A percentile compares a stretch with the other conserved stretches of the same genome.
These are phyloP conservation scores for Otocyon megalotis DNA, from an alignment of 2,113 vertebrate species.

Conservation along the genomic window DNA sequence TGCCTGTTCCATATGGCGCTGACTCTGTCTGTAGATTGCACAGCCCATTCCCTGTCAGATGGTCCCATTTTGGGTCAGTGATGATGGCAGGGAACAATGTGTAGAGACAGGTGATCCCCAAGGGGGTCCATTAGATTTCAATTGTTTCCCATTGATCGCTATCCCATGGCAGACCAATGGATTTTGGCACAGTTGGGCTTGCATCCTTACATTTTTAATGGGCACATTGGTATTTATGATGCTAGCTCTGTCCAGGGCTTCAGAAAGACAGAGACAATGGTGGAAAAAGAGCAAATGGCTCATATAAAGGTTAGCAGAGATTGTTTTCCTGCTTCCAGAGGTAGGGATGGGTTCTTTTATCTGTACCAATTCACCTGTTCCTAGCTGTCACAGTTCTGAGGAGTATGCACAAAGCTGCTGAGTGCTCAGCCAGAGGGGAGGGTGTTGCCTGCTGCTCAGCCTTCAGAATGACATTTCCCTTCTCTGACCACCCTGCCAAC, in stretches of 20 bases:
- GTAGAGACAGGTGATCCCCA: slow-evolving; percentile 68
- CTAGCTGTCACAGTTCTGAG: slow-evolving; percentile 71
- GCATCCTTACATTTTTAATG: slow-evolving; percentile 56
- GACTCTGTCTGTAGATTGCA: slow-evolving; percentile 19
- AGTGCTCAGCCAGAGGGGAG: not conserved
- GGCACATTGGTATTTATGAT: slow-evolving; percentile 61
- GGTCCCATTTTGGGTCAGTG: slow-evolving; percentile 76
- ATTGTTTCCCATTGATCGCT: not conserved
- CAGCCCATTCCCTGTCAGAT: slow-evolving; percentile 72
- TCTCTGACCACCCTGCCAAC: not conserved
- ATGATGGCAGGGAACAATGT: slow-evolving; percentile 65
- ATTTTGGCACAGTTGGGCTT: not conserved
- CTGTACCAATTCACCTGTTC: slow-evolving; percentile 70
- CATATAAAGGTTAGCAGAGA: slow-evolving; percentile 74
- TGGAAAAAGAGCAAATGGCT: slow-evolving; percentile 70
- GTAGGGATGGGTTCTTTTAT: slow-evolving; percentile 69
- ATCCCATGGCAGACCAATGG: not conserved
- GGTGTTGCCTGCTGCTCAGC: not conserved
- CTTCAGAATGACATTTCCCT: slow-evolving; percentile 38
- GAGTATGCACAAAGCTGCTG: not conserved
- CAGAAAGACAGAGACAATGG: slow-evolving; percentile 72
- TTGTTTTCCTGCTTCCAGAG: slow-evolving; percentile 63
- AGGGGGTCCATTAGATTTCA: slow-evolving; percentile 61
- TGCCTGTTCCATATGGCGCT: slow-evolving; percentile 70
- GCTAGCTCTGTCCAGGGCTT: slow-evolving; percentile 43